Conservation (phyloP, 2,797 vertebrate species). For the Pipistrellus pipistrellus region DNA sequence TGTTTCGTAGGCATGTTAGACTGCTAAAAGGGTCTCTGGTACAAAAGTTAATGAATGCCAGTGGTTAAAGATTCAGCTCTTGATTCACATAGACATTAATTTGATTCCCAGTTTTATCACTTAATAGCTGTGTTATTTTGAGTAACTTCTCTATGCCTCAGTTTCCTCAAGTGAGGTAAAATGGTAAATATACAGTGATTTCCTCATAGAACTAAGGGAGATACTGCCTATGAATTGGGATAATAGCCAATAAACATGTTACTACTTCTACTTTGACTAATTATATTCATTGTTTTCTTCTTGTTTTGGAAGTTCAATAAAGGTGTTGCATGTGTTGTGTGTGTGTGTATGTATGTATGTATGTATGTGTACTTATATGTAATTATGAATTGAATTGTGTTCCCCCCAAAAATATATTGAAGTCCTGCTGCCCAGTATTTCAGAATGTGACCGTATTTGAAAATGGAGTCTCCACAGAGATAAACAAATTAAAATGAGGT, state of each 20-base stretch:
- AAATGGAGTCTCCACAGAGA: background rate
- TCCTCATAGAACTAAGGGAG: background rate
- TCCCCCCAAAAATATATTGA: background rate
- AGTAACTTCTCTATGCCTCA: background rate
- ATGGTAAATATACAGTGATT: background rate
- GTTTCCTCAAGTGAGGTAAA: background rate
- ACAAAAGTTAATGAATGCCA: background rate
- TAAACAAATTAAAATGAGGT: background rate
- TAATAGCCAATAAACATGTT: background rate
- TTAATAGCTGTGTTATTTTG: background rate
- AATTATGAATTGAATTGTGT: background rate
- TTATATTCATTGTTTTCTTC: background rate
- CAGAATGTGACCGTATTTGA: background rate
- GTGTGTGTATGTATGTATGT: background rate
- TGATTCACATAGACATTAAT: background rate
- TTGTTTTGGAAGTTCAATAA: conserved; percentile 37
- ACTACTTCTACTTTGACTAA: background rate
- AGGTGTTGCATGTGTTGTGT: background rate
- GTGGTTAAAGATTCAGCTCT: background rate
- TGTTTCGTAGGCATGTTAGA: background rate
- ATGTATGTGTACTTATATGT: background rate
- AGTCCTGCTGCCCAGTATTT: background rate
- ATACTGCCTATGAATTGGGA: too few species aligned
- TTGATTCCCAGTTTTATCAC: background rate
- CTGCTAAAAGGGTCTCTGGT: background rate